These are phyloP conservation scores for Trachymyrmex cornetzi DNA, from an alignment of 1,140 invertebrate genomes.

Conservation along the genomic window DNA sequence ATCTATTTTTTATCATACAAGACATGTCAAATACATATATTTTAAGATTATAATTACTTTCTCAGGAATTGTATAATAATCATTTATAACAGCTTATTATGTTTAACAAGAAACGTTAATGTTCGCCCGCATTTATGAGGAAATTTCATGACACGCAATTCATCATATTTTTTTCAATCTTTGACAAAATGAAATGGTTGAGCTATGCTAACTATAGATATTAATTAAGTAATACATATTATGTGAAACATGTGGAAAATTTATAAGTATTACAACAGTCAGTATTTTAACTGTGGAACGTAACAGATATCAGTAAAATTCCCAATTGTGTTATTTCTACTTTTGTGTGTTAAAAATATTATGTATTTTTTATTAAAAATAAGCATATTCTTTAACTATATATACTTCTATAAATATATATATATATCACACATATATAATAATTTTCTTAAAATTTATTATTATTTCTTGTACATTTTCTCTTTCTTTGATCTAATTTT, in stretches of 20 bases:
- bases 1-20: background rate
- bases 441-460: too few relatives aligned
- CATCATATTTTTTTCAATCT: background rate
- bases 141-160: background rate
- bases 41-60: conserved; percentile 1
- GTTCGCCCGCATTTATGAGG: background rate
- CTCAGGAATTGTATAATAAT: background rate
- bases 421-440: too few relatives aligned
- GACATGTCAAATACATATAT: background rate
- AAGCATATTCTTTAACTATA: background rate
- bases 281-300: background rate
- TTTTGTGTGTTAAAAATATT: background rate
- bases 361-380: background rate
- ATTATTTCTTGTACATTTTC: background rate
- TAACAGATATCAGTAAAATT: background rate
- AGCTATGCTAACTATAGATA: background rate
- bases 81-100: background rate
- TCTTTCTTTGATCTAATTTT: background rate
- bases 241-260: background rate
- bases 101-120: background rate
- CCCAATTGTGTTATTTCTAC: background rate
- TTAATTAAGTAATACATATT: background rate
- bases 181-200: background rate
- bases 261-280: background rate
- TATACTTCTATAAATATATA: too few relatives aligned